Percentiles rank a stretch among this genome's conserved stretches.
Evolutionary conservation across 2,888 invertebrate species (phyloP).

Genomic region (Lochmaea crataegi): DNA sequence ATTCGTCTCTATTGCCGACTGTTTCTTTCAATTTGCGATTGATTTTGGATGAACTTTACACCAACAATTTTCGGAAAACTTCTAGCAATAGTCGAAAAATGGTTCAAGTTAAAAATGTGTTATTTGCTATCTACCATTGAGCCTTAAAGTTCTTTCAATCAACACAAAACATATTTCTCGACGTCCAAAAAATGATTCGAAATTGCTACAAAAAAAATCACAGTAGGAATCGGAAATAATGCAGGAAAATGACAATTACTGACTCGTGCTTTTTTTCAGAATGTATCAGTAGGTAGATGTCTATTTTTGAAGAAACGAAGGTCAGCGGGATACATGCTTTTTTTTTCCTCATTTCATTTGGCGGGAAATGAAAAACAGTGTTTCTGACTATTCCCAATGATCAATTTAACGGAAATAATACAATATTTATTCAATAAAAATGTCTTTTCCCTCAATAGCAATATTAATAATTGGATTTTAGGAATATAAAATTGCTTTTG

Average conservation of each 20-base stretch:
- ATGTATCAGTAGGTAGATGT: conserved; percentile 23
- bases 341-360: conserved; percentile 19
- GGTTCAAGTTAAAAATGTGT: no score
- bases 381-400: conserved; percentile 5
- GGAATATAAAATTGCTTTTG: no score
- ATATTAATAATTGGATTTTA: no score
- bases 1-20: no score
- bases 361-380: conserved; percentile 20
- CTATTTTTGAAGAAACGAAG: conserved; percentile 37
- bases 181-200: conserved; percentile 59
- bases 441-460: no score
- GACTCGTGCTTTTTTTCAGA: conserved; percentile 39
- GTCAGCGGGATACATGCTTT: conserved; percentile 20
- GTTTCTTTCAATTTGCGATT: no score
- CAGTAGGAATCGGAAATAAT: conserved; percentile 59
- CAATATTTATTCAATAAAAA: no score
- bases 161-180: conserved; percentile 58
- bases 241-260: conserved; percentile 63
- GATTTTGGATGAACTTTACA: no score
- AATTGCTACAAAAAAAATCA: conserved; percentile 56
- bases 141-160: conserved; percentile 64
- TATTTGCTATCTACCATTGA: conserved; percentile 45
- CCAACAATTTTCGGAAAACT: no score
- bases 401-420: not conserved
- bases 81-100: no score